Evolutionary conservation across 2,888 invertebrate genomes (phyloP).

Genomic region (Baccha elongata): DNA sequence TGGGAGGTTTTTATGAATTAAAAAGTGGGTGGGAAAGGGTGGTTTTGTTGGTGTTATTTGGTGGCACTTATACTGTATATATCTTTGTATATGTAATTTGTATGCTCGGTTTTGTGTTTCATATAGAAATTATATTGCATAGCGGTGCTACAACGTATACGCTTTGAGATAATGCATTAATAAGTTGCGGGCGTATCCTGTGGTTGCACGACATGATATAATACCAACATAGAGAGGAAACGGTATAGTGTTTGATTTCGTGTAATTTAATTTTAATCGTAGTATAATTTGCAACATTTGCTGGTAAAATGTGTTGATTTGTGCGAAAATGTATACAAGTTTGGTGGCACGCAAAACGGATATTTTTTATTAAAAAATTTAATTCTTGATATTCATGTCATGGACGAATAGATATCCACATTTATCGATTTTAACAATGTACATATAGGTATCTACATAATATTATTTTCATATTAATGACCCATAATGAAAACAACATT

Average conservation of each 20-base stretch:
- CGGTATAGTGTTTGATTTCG: slow-evolving; percentile 55
- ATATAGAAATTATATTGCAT: no score
- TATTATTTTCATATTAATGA: no score
- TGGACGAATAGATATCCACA: no score
- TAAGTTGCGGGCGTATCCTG: slow-evolving; percentile 51
- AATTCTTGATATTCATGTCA: no score
- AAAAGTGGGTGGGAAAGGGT: background rate
- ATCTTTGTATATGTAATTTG: background rate
- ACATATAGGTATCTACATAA: no score
- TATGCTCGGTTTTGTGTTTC: slow-evolving; percentile 36
- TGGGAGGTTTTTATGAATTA: slow-evolving; percentile 18
- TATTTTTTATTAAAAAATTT: no score
- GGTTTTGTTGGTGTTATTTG: slow-evolving; percentile 10
- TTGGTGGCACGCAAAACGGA: background rate
- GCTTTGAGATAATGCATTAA: slow-evolving; percentile 64
- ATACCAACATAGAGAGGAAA: slow-evolving; percentile 20
- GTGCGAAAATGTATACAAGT: background rate
- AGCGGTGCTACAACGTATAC: slow-evolving; percentile 28
- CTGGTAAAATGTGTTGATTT: background rate
- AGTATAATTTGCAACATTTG: slow-evolving; percentile 42
- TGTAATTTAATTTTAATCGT: slow-evolving; percentile 63
- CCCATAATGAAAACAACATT: no score
- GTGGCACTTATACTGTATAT: background rate
- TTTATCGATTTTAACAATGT: no score
- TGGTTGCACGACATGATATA: slow-evolving; percentile 49